These are phyloP conservation scores for Muntiacus muntjak DNA, from an alignment of 2,113 vertebrate species.

Conservation along the genomic window DNA sequence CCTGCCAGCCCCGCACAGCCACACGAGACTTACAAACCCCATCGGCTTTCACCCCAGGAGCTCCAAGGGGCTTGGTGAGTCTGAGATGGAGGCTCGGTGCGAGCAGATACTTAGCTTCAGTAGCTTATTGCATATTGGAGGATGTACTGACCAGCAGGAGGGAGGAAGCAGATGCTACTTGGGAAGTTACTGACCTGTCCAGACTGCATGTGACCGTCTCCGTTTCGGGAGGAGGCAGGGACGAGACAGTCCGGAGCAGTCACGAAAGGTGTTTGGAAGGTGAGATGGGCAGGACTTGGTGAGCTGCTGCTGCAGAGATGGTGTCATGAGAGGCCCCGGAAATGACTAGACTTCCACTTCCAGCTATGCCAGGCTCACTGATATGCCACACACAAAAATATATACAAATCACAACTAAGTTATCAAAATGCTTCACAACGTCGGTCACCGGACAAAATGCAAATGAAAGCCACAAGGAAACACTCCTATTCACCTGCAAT, in stretches of 20 bases:
- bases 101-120: too few relatives aligned
- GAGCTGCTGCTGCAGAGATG: background rate
- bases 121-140: background rate
- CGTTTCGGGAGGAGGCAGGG: background rate
- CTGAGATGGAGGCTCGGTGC: rapidly evolving
- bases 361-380: too few relatives aligned
- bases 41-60: background rate
- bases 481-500: rapidly evolving
- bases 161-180: background rate
- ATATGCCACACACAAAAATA: rapidly evolving
- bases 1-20: background rate
- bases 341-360: background rate
- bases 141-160: rapidly evolving
- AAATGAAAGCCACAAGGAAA: rapidly evolving
- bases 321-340: rapidly evolving
- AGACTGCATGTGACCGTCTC: rapidly evolving
- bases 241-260: rapidly evolving
- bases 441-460: background rate
- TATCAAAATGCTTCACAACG: background rate
- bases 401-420: rapidly evolving
- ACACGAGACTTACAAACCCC: rapidly evolving
- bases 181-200: background rate
- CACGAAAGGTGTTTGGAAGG: background rate
- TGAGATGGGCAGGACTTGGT: background rate
- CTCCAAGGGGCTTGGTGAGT: too few relatives aligned